These are phyloP conservation scores for Dione vanillae DNA, from an alignment of 2,888 invertebrate species.

Conservation along the genomic window DNA sequence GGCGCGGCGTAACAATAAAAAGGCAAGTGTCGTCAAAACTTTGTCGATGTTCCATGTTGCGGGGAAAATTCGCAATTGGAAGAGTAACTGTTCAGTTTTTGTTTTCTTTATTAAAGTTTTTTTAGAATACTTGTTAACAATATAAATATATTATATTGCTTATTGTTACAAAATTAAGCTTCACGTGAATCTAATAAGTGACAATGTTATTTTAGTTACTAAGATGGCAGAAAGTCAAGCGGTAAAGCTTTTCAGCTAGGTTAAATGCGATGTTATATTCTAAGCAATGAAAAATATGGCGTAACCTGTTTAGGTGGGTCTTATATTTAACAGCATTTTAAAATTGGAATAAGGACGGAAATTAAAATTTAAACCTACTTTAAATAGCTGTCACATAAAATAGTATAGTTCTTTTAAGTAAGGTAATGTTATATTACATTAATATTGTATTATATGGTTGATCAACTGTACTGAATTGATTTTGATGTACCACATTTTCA, in stretches of 20 bases:
- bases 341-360: neutral
- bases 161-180: neutral
- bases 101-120: neutral
- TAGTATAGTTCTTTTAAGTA: too few relatives aligned
- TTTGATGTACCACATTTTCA: too few relatives aligned
- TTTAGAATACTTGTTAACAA: neutral
- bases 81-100: conserved; percentile 16
- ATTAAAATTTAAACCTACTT: neutral
- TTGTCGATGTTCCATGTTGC: conserved; percentile 36
- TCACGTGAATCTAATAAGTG: neutral
- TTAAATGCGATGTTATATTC: neutral
- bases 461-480: too few relatives aligned
- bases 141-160: too few relatives aligned
- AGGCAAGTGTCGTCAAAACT: conserved; percentile 40
- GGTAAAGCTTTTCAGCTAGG: neutral
- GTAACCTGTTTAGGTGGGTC: neutral
- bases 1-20: conserved; percentile 32
- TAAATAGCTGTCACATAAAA: too few relatives aligned
- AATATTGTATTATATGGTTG: too few relatives aligned
- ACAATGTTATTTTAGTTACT: neutral
- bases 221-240: neutral
- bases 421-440: too few relatives aligned
- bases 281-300: neutral
- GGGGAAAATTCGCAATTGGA: conserved; percentile 30
- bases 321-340: neutral